Evolutionary conservation across 2,113 vertebrate genomes (phyloP).

Genomic region (Asarcornis scutulata): DNA sequence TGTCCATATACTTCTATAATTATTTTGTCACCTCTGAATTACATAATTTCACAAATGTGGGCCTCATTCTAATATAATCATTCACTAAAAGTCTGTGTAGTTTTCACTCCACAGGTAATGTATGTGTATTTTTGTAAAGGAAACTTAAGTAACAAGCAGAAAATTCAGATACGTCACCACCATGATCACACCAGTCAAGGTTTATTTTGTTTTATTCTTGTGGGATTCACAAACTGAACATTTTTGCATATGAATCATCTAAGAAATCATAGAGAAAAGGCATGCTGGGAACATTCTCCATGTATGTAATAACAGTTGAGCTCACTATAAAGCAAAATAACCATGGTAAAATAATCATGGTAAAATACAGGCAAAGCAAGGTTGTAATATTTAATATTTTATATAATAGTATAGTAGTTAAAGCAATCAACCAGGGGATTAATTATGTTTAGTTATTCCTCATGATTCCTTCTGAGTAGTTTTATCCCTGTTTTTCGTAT

Average conservation of each 20-base stretch:
- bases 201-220: neutral
- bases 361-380: neutral
- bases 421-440: neutral
- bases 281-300: neutral
- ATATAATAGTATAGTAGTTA: neutral
- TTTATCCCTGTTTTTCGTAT: neutral
- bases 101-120: neutral
- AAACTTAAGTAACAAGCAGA: neutral
- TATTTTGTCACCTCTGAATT: neutral
- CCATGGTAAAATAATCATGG: neutral
- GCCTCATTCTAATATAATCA: neutral
- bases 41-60: neutral
- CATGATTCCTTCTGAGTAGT: neutral
- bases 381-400: neutral
- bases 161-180: neutral
- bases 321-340: neutral
- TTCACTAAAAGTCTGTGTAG: neutral
- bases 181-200: neutral
- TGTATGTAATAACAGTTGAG: neutral
- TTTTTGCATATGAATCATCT: neutral
- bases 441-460: neutral
- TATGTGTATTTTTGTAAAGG: neutral
- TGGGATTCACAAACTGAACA: neutral
- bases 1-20: neutral
- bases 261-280: neutral